Conservation (phyloP, 2,888 invertebrate species). For the Drosophila bunnanda region DNA sequence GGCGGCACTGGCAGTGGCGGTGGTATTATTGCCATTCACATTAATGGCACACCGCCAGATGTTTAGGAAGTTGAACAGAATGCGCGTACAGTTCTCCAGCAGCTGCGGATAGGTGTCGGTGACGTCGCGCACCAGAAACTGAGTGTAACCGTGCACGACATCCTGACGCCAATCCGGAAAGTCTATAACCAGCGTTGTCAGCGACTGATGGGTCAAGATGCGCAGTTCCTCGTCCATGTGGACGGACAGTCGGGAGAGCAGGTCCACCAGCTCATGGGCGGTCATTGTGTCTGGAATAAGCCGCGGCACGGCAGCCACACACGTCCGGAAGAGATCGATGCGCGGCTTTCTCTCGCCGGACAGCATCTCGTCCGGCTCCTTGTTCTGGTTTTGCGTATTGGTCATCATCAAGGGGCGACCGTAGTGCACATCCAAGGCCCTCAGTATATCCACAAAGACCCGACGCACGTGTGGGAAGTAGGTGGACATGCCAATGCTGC, state of each 20-base stretch:
- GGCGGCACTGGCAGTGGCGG: conserved; percentile 20
- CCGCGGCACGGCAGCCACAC: conserved; percentile 98
- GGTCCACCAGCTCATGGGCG: conserved; percentile 95
- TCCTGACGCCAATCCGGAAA: conserved; percentile 99
- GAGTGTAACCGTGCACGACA: conserved; percentile 96
- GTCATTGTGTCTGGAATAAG: conserved; percentile 99
- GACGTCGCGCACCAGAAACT: conserved; percentile 97
- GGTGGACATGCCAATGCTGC: conserved; percentile 97
- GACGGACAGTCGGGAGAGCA: conserved; percentile 96
- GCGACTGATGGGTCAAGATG: conserved; percentile 95
- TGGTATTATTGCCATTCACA: conserved; percentile 65
- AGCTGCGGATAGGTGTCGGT: conserved; percentile 86
- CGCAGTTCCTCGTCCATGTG: conserved; percentile 99
- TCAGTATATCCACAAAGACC: conserved; percentile 97
- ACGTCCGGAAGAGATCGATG: conserved; percentile 98
- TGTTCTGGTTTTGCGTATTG: conserved; percentile 97
- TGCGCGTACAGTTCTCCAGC: conserved; percentile 96
- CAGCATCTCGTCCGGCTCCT: conserved; percentile 95
- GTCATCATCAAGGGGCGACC: conserved; percentile 99
- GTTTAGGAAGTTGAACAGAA: conserved; percentile 95
- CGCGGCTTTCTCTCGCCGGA: conserved; percentile 98
- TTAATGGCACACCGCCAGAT: conserved; percentile 94
- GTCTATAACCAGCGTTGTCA: conserved; percentile 97
- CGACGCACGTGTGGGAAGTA: conserved; percentile 98
- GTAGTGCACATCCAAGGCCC: conserved; percentile 97